A percentile compares a stretch with the other conserved stretches of the same genome.
phyloP scores from a whole-genome alignment of 1,140 invertebrate species.

The Bombyx mandarina region DNA sequence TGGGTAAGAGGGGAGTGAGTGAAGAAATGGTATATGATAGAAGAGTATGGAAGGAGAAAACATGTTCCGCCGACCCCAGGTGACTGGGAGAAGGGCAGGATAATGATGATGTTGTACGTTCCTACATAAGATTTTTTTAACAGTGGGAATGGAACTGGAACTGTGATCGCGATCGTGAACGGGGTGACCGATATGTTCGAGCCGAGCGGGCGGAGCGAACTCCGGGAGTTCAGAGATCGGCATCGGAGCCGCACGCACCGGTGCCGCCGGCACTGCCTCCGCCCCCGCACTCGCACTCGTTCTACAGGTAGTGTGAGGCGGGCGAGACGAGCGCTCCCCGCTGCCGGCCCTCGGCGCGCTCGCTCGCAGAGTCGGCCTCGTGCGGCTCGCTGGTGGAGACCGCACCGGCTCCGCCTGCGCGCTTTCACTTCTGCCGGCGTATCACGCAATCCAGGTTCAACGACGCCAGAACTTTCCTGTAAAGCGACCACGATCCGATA shows the following conservation, averaged over 20 bases:
- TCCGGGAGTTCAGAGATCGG: conserved; percentile 73
- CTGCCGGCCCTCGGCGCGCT: conserved; percentile 54
- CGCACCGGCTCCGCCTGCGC: conserved; percentile 23
- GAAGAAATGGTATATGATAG: too few relatives aligned
- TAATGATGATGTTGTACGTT: too few relatives aligned
- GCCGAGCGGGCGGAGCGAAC: conserved; percentile 43
- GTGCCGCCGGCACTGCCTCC: conserved; percentile 60
- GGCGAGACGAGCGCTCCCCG: conserved; percentile 58
- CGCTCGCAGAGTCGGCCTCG: conserved; percentile 59
- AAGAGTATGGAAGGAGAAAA: too few relatives aligned
- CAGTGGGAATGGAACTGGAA: conserved; percentile 62
- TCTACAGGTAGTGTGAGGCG: conserved; percentile 68
- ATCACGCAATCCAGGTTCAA: conserved; percentile 40
- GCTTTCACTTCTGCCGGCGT: conserved; percentile 59
- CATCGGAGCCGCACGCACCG: conserved; percentile 74
- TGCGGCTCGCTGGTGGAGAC: conserved; percentile 50
- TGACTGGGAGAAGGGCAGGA: too few relatives aligned
- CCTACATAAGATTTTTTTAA: background rate
- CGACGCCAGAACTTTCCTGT: conserved; percentile 55
- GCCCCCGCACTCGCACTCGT: conserved; percentile 67
- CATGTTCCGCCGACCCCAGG: too few relatives aligned
- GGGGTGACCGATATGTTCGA: conserved; percentile 24
- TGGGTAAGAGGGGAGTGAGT: too few relatives aligned
- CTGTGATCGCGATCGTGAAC: conserved; percentile 36
- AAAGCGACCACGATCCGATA: conserved; percentile 38